Percentiles rank a stretch among this genome's conserved stretches.
These are phyloP conservation scores for Drosophila hydei DNA, from an alignment of 1,140 invertebrate species.

Conservation along the genomic window DNA sequence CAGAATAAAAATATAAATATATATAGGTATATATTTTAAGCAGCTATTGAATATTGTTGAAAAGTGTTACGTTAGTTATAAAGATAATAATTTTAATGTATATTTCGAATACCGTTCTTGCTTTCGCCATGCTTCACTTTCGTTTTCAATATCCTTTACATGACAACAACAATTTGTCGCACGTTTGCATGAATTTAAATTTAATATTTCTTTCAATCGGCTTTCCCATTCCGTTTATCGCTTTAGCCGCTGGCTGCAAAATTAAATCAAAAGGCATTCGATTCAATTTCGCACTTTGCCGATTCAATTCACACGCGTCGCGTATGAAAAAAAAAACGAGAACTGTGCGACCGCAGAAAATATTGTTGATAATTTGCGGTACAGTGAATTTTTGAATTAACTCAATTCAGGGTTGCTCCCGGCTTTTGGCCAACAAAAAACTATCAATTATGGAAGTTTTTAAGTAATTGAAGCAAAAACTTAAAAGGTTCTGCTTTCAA, in stretches of 20 bases:
- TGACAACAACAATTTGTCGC: constrained; percentile 31
- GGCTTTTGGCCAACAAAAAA: not conserved
- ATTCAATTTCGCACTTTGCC: no score
- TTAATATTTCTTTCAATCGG: constrained; percentile 32
- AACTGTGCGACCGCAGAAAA: constrained; percentile 33
- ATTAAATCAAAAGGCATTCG: constrained; percentile 70
- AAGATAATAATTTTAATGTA: no score
- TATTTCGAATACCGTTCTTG: no score
- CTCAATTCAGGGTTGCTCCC: constrained; percentile 63
- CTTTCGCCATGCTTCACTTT: no score
- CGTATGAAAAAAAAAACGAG: no score
- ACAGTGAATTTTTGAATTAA: constrained; percentile 74
- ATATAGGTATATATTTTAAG: no score
- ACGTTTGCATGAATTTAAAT: constrained; percentile 53
- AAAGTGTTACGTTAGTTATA: no score
- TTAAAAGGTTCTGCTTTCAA: not conserved
- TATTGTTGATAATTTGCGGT: constrained; percentile 70
- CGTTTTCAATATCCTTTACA: not conserved
- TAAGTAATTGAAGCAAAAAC: not conserved
- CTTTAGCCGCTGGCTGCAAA: constrained; percentile 38
- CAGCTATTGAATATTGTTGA: no score
- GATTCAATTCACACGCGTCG: no score
- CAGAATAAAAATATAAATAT: not conserved
- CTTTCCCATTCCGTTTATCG: constrained; percentile 47
- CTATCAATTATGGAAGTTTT: no score